Evolutionary conservation across 2,797 vertebrate species (phyloP).

Genomic region (Eremophila alpestris): DNA sequence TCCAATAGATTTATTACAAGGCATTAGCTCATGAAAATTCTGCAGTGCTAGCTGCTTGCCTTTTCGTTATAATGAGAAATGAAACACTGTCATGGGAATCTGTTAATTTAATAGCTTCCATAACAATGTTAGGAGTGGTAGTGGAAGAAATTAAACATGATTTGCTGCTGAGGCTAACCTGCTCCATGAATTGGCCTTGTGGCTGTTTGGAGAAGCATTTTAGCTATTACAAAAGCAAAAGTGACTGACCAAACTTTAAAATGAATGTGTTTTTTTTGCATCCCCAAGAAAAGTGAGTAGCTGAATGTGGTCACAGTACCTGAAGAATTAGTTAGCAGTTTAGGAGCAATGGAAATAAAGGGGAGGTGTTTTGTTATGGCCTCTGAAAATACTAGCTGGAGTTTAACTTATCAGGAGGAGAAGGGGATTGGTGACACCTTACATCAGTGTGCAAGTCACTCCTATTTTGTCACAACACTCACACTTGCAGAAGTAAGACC

Average conservation of each 20-base stretch:
- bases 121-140: slow-evolving; percentile 18
- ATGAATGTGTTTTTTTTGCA: neutral
- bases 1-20: slow-evolving; percentile 76
- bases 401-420: neutral
- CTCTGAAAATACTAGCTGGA: neutral
- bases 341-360: neutral
- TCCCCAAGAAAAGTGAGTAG: neutral
- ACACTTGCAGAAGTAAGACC: neutral
- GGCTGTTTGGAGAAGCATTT: neutral
- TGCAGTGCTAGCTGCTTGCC: slow-evolving; percentile 41
- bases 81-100: slow-evolving; percentile 46
- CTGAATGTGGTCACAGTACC: neutral
- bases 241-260: neutral
- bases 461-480: neutral
- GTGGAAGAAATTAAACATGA: slow-evolving; percentile 50
- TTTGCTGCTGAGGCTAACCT: neutral
- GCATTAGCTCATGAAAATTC: slow-evolving; percentile 72
- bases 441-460: neutral
- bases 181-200: neutral
- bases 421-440: neutral
- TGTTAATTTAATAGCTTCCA: slow-evolving; percentile 62
- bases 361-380: neutral
- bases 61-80: slow-evolving; percentile 37
- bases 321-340: neutral
- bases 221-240: neutral